Evolutionary conservation across 2,113 vertebrate genomes (phyloP).

Genomic region (Turdus rufiventris): DNA sequence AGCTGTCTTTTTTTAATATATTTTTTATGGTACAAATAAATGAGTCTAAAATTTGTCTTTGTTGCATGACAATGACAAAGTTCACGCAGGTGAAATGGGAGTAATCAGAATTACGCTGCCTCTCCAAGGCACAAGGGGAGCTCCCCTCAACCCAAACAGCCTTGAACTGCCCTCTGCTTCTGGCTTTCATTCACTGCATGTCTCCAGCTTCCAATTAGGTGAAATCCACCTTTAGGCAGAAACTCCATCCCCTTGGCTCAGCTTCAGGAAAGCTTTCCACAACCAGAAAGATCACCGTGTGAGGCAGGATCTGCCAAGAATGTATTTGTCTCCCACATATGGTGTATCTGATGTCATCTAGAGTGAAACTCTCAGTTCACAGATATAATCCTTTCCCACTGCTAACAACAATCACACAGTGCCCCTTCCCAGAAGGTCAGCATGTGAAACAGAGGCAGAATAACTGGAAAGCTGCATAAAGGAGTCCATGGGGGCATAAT

Average conservation of each 20-base stretch:
- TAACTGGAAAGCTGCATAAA: neutral
- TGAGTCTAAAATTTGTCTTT: neutral
- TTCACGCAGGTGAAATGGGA: neutral
- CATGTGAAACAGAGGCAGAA: neutral
- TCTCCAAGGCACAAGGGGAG: rapidly evolving
- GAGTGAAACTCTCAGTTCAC: neutral
- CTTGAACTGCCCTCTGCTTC: neutral
- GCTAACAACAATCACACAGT: neutral
- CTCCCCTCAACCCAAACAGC: neutral
- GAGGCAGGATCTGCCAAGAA: no score
- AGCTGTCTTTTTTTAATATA: neutral
- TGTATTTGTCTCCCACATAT: neutral
- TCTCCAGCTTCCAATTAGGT: neutral
- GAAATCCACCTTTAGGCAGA: neutral
- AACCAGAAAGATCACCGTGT: neutral
- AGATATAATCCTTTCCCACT: neutral
- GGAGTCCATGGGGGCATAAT: neutral
- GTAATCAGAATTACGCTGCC: neutral
- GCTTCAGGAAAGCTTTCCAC: neutral
- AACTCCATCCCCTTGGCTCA: neutral
- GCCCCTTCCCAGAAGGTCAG: neutral
- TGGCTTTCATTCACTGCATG: no score
- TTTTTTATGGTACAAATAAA: neutral
- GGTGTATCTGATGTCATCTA: neutral
- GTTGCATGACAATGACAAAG: neutral